phyloP scores from a whole-genome alignment of 1,140 invertebrate genomes.

The Caenorhabditis elegans region DNA sequence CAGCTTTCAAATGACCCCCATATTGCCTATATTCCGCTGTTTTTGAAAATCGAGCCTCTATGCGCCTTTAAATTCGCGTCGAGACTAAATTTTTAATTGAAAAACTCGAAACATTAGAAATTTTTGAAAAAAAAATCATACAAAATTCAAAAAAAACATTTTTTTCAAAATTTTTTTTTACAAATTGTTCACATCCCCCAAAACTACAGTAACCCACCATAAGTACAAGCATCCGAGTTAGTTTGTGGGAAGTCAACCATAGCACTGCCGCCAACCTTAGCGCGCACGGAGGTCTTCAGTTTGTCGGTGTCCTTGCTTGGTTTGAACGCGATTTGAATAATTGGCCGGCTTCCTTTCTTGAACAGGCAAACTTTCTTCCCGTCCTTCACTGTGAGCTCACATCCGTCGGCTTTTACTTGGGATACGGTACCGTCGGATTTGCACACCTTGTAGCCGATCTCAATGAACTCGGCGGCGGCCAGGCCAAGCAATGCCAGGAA shows the following conservation, averaged over 20 bases:
- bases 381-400: neutral
- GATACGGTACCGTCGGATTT: neutral
- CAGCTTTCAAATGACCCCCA: no score
- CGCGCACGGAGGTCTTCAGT: neutral
- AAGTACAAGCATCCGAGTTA: conserved; percentile 13
- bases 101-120: neutral
- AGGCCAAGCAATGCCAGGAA: neutral
- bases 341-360: neutral
- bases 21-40: no score
- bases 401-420: neutral
- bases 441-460: neutral
- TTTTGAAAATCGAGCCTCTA: no score
- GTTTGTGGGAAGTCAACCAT: conserved; percentile 23
- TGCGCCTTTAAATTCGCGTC: no score
- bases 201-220: neutral
- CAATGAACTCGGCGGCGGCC: neutral
- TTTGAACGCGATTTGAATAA: neutral
- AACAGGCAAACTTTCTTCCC: neutral
- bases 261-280: neutral
- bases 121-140: neutral
- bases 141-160: no score
- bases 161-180: neutral
- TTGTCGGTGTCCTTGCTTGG: neutral
- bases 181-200: no score
- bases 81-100: no score